A percentile compares a stretch with the other conserved stretches of the same genome.
Evolutionary conservation across 2,113 vertebrate species (phyloP).

Genomic region (Pseudopipra pipra): DNA sequence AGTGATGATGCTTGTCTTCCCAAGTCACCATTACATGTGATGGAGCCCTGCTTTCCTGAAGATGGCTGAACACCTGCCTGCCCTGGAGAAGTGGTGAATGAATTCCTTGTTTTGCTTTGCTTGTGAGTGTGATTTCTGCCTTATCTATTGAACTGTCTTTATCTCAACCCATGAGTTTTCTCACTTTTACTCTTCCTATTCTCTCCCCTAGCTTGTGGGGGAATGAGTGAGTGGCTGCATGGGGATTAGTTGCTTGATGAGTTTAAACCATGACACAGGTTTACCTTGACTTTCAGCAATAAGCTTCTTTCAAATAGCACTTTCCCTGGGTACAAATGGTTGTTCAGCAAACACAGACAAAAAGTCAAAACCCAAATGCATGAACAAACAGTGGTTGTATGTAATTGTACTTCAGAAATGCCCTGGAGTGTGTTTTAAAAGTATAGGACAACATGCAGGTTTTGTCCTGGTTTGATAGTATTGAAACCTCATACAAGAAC

Average conservation of each 20-base stretch:
- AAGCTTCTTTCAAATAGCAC: slow-evolving; percentile 48
- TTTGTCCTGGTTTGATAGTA: not conserved
- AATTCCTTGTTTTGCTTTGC: not conserved
- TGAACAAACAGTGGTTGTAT: not conserved
- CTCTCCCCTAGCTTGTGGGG: not conserved
- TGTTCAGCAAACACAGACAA: slow-evolving; percentile 30
- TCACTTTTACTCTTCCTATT: not conserved
- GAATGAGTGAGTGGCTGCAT: not conserved
- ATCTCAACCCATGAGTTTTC: not conserved
- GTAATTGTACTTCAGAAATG: not conserved
- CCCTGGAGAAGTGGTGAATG: not conserved
- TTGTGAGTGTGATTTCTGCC: not conserved
- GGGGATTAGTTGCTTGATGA: not conserved
- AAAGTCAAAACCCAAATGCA: not conserved
- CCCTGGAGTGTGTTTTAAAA: not conserved
- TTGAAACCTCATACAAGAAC: not conserved
- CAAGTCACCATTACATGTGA: too few relatives aligned
- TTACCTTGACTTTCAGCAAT: slow-evolving; percentile 55
- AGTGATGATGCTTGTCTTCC: not conserved
- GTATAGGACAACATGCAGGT: not conserved
- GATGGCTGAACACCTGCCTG: not conserved
- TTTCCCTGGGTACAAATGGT: slow-evolving; percentile 40
- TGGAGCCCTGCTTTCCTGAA: not conserved
- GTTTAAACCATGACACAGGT: not conserved
- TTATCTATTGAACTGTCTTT: not conserved